Evolutionary conservation across 2,797 vertebrate genomes (phyloP).

Genomic region (Geotrypetes seraphini): DNA sequence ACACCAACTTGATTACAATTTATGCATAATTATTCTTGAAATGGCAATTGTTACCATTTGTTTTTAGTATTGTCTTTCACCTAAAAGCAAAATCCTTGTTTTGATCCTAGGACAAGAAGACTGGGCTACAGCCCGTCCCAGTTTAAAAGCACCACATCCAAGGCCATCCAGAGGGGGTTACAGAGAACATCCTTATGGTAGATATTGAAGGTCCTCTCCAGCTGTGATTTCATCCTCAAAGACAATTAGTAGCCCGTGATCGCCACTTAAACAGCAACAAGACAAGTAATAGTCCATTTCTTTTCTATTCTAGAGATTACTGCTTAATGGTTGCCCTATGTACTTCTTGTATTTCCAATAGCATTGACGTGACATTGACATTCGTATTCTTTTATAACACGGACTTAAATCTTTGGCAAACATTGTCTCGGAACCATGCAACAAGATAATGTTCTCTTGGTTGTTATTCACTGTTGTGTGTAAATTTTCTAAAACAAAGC

Average conservation of each 20-base stretch:
- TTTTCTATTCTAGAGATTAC: constrained; percentile 61
- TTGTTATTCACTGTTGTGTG: constrained; percentile 70
- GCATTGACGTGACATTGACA: constrained; percentile 49
- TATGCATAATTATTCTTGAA: too few relatives aligned
- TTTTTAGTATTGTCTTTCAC: too few relatives aligned
- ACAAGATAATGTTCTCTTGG: constrained; percentile 62
- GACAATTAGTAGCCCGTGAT: constrained; percentile 66
- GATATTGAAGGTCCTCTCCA: constrained; percentile 96
- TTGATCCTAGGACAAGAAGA: constrained; percentile 78
- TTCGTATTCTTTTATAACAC: constrained; percentile 57
- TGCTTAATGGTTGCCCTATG: constrained; percentile 54
- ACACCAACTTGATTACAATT: too few relatives aligned
- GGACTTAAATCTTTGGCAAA: constrained; percentile 52
- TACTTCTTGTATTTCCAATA: constrained; percentile 58
- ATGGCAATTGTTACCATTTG: too few relatives aligned
- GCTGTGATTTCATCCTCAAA: constrained; percentile 71
- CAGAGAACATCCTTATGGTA: constrained; percentile 98
- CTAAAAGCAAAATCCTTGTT: too few relatives aligned
- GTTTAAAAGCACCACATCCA: constrained; percentile 82
- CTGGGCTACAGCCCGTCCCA: constrained; percentile 76
- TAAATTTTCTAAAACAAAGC: constrained; percentile 53
- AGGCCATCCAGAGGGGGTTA: constrained; percentile 88
- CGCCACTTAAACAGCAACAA: constrained; percentile 68
- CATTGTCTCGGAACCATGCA: constrained; percentile 54
- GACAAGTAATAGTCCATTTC: constrained; percentile 75